Percentiles rank a stretch among this genome's conserved stretches.
These are phyloP conservation scores for Lepidurus arcticus DNA, from an alignment of 1,140 invertebrate species.

Conservation along the genomic window DNA sequence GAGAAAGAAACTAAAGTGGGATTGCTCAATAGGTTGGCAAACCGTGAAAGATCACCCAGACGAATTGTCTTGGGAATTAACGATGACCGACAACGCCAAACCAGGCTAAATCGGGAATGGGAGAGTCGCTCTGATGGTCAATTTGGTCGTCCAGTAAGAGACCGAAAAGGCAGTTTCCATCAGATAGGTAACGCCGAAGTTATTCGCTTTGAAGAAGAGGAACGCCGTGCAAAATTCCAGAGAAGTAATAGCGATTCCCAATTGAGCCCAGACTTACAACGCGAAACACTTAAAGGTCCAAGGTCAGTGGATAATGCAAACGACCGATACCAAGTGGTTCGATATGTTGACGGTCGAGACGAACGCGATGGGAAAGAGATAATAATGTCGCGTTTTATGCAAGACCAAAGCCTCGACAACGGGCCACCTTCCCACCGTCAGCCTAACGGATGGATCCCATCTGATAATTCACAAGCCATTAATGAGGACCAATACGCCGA, in stretches of 20 bases:
- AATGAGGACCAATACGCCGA: slow-evolving; percentile 33
- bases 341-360: slow-evolving; percentile 30
- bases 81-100: not conserved
- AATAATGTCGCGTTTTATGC: slow-evolving; percentile 69
- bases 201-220: not conserved
- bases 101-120: not conserved
- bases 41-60: slow-evolving; percentile 2
- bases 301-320: not conserved
- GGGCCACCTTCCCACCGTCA: not conserved
- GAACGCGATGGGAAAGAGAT: slow-evolving; percentile 68
- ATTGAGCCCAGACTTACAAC: slow-evolving; percentile 52
- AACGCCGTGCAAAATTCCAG: not conserved
- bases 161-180: not conserved
- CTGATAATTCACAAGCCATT: slow-evolving; percentile 32
- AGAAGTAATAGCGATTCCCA: slow-evolving; percentile 42
- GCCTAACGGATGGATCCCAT: not conserved
- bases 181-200: not conserved
- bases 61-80: not conserved
- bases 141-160: not conserved
- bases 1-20: not conserved
- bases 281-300: slow-evolving; percentile 47
- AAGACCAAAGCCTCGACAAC: slow-evolving; percentile 55
- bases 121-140: slow-evolving; percentile 1
- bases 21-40: not conserved
- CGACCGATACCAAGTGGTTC: not conserved